Conservation (phyloP, 2,888 invertebrate species). For the Ecdyonurus torrentis region DNA sequence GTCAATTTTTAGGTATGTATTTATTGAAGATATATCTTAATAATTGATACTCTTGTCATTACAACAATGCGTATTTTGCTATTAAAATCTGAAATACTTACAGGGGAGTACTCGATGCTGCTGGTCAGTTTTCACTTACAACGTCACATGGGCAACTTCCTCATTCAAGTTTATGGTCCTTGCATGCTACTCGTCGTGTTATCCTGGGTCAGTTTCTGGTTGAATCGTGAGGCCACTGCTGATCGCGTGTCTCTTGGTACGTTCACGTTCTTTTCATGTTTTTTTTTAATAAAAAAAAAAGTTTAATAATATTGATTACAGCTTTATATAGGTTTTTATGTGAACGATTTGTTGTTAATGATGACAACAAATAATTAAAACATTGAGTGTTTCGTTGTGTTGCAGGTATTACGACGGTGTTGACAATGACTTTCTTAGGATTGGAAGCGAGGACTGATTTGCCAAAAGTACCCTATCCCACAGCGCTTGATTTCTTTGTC, state of each 20-base stretch:
- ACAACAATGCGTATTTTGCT: too few relatives aligned
- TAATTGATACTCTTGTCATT: too few relatives aligned
- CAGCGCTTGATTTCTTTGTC: constrained; percentile 72
- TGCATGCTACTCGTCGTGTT: constrained; percentile 68
- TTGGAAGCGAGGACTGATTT: constrained; percentile 63
- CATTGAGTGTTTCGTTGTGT: constrained; percentile 8
- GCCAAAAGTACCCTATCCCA: constrained; percentile 71
- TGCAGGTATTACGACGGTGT: constrained; percentile 61
- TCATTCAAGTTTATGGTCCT: constrained; percentile 74
- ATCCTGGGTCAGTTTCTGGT: constrained; percentile 77
- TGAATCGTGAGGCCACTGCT: constrained; percentile 69
- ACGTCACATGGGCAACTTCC: constrained; percentile 71
- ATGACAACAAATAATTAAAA: too few relatives aligned
- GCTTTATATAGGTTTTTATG: too few relatives aligned
- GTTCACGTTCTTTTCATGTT: constrained; percentile 4
- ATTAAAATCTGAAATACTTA: constrained; percentile 18
- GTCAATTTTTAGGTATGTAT: too few relatives aligned
- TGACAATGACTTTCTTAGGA: constrained; percentile 72
- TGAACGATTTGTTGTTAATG: too few relatives aligned
- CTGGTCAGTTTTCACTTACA: constrained; percentile 59
- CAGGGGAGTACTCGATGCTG: constrained; percentile 51
- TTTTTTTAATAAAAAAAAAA: neutral
- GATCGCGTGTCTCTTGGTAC: constrained; percentile 63
- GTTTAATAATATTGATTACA: too few relatives aligned
- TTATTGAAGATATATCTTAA: too few relatives aligned